These are phyloP conservation scores for Cristatella mucedo DNA, from an alignment of 2,888 invertebrate genomes.

Conservation along the genomic window DNA sequence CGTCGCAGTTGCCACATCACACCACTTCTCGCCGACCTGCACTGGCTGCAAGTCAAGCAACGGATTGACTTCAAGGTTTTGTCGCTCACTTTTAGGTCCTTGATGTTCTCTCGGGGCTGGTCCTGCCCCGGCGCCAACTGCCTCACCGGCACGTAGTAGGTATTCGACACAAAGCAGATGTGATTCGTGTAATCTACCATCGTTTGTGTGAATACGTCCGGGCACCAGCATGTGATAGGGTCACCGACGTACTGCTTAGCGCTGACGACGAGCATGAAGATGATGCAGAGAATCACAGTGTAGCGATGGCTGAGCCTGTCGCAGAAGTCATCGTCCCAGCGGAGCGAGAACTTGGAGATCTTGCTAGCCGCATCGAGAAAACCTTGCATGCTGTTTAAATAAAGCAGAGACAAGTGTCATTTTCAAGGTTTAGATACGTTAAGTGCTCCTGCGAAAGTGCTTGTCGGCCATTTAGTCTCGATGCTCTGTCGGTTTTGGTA, in stretches of 20 bases:
- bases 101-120: no score
- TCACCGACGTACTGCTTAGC: constrained; percentile 37
- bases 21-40: no score
- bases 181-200: constrained; percentile 44
- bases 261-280: constrained; percentile 36
- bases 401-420: no score
- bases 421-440: no score
- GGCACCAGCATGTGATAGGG: constrained; percentile 36
- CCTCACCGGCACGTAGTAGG: constrained; percentile 36
- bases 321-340: constrained; percentile 36
- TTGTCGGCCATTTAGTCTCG: no score
- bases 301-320: constrained; percentile 37
- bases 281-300: constrained; percentile 33
- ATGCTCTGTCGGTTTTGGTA: no score
- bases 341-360: constrained; percentile 34
- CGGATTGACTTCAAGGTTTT: no score
- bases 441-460: no score
- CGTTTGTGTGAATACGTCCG: constrained; percentile 41
- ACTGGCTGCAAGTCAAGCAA: no score
- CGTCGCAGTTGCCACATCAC: no score
- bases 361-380: constrained; percentile 21
- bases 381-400: constrained; percentile 8
- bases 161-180: constrained; percentile 43
- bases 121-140: no score
- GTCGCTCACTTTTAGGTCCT: no score